phyloP scores from a whole-genome alignment of 2,113 vertebrate genomes.

The Sorex araneus region DNA sequence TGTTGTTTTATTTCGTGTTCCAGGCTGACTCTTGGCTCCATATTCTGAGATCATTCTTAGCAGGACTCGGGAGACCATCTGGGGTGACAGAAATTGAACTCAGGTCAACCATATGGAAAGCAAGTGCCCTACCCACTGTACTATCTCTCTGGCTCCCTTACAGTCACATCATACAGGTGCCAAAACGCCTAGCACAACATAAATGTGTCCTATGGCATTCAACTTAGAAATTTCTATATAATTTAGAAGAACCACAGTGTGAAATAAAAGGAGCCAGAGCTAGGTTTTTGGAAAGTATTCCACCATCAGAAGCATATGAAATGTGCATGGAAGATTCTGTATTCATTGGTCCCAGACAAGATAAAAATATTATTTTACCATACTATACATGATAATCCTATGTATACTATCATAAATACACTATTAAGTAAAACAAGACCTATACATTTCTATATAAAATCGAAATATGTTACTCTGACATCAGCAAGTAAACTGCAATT shows the following conservation, averaged over 20 bases:
- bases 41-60: too few species aligned
- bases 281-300: background rate
- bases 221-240: background rate
- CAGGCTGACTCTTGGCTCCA: too few species aligned
- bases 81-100: too few species aligned
- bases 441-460: conserved; percentile 21
- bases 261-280: conserved; percentile 18
- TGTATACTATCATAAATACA: background rate
- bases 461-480: conserved; percentile 28
- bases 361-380: background rate
- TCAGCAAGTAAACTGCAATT: conserved; percentile 16
- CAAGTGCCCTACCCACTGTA: too few species aligned
- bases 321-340: background rate
- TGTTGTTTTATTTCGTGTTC: too few species aligned
- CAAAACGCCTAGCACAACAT: background rate
- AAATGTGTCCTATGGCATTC: background rate
- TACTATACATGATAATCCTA: background rate
- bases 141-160: too few species aligned
- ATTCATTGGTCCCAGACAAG: conserved; percentile 1
- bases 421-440: background rate
- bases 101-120: too few species aligned
- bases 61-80: too few species aligned
- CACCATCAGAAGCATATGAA: conserved; percentile 11
- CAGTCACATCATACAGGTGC: too few species aligned
- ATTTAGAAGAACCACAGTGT: conserved; percentile 9